Evolutionary conservation across 2,113 vertebrate species (phyloP), one percentile per base, ranked within the genome.

Genomic region (Python bivittatus): DNA sequence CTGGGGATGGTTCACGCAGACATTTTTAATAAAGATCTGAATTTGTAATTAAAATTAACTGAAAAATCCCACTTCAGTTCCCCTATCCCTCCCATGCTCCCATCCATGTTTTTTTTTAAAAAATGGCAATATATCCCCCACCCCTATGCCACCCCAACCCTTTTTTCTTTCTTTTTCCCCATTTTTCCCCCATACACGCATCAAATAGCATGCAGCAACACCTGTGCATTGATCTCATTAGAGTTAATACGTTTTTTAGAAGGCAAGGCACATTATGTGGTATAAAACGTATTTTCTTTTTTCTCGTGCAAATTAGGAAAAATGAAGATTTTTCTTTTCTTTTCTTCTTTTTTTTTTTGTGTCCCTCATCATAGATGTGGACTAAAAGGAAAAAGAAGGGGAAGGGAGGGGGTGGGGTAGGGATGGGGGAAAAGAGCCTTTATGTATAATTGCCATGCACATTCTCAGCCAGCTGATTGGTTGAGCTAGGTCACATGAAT

Each of bases 241-340:
- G 96, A 94, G 97, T 97, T 97, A 97, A 97, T 97, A 97, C 98
- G 97, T 96, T 97, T 91, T 97, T 97, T 96, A 97, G 98, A 96
- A 98, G 97, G 98, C 99, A 99, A 99, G 99, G 99, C 99, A 99
- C 99, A 98, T 99, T 98, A 98, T 98, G 98, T 99, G 98, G 98
- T 99, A 98, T 96, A 98, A 98, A 98, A 98, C 44, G n/a, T 92
- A 60, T 58, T 88, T 48, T 91, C 29, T 38, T 88, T 85, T 92
- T 53, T 97, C 97, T 98, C 98, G 98, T 99, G 99, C 99, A 99
- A 99, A 99, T 98, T 97, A 98, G 97, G 98, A 97, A 95, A 48
- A 54, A 44, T 17, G 25, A 27, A 27, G 48, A 97, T 97, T 97
- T 97, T 96, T 96, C 94, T 95, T 93, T 95, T 96, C 23, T 61